Evolutionary conservation across 2,797 vertebrate genomes (phyloP).

Genomic region (Streptopelia turtur): DNA sequence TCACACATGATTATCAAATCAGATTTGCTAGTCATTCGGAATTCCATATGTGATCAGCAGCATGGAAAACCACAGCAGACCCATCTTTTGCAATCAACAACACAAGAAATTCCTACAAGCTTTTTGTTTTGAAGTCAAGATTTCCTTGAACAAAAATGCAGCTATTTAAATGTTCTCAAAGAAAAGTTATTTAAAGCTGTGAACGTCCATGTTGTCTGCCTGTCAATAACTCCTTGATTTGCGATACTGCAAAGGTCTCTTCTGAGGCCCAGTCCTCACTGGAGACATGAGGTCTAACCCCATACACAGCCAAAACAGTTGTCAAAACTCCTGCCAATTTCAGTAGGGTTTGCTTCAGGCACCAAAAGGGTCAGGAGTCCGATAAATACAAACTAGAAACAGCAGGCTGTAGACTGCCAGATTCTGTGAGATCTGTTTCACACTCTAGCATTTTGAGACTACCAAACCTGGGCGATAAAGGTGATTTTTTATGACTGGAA

Average conservation of each 20-base stretch:
- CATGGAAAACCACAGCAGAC: neutral
- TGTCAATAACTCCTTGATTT: neutral
- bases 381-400: neutral
- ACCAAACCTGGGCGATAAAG: neutral
- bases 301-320: neutral
- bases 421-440: neutral
- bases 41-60: neutral
- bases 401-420: neutral
- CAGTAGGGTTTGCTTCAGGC: neutral
- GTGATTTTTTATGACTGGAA: neutral
- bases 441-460: neutral
- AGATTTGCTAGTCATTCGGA: neutral
- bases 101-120: neutral
- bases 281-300: neutral
- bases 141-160: neutral
- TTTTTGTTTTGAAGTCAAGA: neutral
- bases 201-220: neutral
- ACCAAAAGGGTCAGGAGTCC: neutral
- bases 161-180: conserved; percentile 5
- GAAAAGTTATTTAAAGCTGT: conserved; percentile 9
- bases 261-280: neutral
- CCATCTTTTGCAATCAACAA: conserved; percentile 10
- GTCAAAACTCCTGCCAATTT: neutral
- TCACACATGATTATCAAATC: conserved; percentile 6
- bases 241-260: neutral